Conservation (phyloP, 2,797 vertebrate species). For the Gymnodraco acuticeps region DNA sequence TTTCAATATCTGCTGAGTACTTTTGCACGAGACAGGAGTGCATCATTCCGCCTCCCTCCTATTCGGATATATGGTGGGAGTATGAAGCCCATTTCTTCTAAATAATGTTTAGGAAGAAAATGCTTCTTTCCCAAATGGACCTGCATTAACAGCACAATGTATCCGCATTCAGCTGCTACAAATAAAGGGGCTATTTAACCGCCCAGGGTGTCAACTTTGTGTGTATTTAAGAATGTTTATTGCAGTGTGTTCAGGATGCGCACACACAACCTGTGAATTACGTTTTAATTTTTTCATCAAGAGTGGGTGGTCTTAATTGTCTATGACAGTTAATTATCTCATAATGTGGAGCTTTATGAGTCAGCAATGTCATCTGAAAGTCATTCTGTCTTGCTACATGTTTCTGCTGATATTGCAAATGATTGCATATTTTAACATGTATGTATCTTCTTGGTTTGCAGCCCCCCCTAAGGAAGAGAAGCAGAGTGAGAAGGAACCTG, state of each 20-base stretch:
- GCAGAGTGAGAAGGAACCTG: slow-evolving; percentile 74
- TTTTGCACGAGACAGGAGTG: not conserved
- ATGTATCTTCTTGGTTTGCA: slow-evolving; percentile 66
- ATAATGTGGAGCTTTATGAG: not conserved
- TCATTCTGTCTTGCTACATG: not conserved
- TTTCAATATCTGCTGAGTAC: not conserved
- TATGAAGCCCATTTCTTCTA: not conserved
- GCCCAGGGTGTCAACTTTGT: slow-evolving; percentile 29
- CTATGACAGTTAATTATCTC: not conserved
- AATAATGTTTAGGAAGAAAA: slow-evolving; percentile 8
- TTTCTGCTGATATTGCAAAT: not conserved
- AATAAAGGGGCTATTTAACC: slow-evolving; percentile 57
- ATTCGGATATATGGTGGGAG: not conserved
- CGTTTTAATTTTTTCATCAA: not conserved
- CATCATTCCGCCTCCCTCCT: not conserved
- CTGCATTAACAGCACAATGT: slow-evolving; percentile 19
- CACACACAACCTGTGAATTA: not conserved
- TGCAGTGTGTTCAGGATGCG: not conserved
- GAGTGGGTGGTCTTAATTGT: not conserved
- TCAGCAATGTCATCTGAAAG: not conserved
- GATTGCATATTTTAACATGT: slow-evolving; percentile 31
- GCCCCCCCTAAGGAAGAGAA: slow-evolving; percentile 79
- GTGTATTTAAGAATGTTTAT: slow-evolving; percentile 30
- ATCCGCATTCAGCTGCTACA: slow-evolving; percentile 20
- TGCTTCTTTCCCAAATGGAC: not conserved